Conservation (phyloP, 2,797 vertebrate species). For the Danio jaintianensis region DNA sequence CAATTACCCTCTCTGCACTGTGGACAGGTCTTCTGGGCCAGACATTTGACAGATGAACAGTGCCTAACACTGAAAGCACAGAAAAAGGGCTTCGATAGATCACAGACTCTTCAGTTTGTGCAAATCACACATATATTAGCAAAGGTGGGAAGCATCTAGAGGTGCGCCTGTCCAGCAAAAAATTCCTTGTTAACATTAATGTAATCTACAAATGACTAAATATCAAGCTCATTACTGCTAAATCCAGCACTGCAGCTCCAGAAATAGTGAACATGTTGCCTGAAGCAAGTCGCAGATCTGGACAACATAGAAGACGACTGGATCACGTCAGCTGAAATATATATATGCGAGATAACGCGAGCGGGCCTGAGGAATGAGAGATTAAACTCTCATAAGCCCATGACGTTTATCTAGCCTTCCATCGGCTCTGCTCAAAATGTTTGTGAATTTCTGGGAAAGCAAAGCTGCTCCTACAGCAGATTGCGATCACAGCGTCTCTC, state of each 20-base stretch:
- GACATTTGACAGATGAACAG: constrained; percentile 41
- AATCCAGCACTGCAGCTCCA: constrained; percentile 2
- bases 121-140: constrained; percentile 75
- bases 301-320: neutral
- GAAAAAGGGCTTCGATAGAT: constrained; percentile 36
- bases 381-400: constrained; percentile 42
- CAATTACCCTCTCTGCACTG: constrained; percentile 23
- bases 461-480: constrained; percentile 36
- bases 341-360: constrained; percentile 8
- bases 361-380: constrained; percentile 39
- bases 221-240: constrained; percentile 28
- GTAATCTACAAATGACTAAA: constrained; percentile 22
- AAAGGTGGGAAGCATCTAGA: constrained; percentile 73
- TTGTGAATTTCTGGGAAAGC: constrained; percentile 35
- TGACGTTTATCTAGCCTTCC: constrained; percentile 44
- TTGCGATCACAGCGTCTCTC: constrained; percentile 4
- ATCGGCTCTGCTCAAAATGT: constrained; percentile 25
- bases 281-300: neutral
- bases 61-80: constrained; percentile 22
- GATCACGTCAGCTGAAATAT: neutral
- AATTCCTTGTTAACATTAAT: constrained; percentile 70
- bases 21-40: constrained; percentile 14
- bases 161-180: constrained; percentile 73
- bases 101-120: constrained; percentile 61
- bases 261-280: neutral